Conservation (phyloP, 1,140 invertebrate genomes). For the Dolichoris vasculosae region DNA sequence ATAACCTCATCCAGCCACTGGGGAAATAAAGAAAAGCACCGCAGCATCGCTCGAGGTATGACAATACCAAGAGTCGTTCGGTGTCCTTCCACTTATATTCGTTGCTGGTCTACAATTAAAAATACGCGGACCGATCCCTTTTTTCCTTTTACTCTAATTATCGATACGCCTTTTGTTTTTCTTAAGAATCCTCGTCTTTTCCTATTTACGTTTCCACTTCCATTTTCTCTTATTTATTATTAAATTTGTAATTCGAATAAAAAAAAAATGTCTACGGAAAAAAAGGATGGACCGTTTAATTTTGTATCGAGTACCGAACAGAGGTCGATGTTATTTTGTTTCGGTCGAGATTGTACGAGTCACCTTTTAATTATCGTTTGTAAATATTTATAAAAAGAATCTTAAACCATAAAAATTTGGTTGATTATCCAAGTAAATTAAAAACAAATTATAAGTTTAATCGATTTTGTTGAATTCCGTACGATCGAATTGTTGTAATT, state of each 20-base stretch:
- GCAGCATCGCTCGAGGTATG: slow-evolving; percentile 65
- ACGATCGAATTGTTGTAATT: too few species aligned
- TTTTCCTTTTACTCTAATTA: slow-evolving; percentile 58
- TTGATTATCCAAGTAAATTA: too few species aligned
- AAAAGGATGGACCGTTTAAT: background rate
- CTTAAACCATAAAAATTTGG: too few species aligned
- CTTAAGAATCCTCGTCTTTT: background rate
- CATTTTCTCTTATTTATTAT: background rate
- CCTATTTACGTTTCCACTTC: background rate
- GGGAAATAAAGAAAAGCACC: slow-evolving; percentile 75
- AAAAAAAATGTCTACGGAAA: background rate
- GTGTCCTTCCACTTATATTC: slow-evolving; percentile 27
- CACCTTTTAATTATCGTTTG: too few species aligned
- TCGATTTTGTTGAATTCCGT: too few species aligned
- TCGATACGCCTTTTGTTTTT: slow-evolving; percentile 38
- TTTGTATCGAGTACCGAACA: background rate
- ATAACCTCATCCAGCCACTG: slow-evolving; percentile 74
- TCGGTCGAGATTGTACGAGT: background rate
- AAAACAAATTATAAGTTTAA: too few species aligned
- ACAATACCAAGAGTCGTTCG: slow-evolving; percentile 66
- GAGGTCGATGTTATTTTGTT: background rate
- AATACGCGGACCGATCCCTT: slow-evolving; percentile 66
- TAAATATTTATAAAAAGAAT: too few species aligned
- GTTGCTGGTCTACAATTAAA: slow-evolving; percentile 66
- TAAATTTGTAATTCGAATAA: background rate